Percentiles rank a stretch among this genome's conserved stretches.
These are phyloP conservation scores for Diachasmimorpha longicaudata DNA, from an alignment of 1,140 invertebrate species.

Conservation along the genomic window DNA sequence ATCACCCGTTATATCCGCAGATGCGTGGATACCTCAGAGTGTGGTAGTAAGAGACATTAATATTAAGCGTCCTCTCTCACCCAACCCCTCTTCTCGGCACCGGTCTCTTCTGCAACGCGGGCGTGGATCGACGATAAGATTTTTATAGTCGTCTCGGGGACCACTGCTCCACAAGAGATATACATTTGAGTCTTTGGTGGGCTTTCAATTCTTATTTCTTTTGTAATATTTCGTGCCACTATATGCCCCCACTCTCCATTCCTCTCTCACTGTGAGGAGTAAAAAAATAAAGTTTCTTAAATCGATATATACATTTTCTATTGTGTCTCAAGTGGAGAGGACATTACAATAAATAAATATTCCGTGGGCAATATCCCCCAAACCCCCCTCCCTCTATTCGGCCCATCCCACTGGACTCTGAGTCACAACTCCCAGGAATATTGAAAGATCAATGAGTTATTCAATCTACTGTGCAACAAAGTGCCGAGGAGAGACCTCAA, in stretches of 20 bases:
- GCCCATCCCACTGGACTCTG: background rate
- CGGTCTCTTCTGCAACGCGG: background rate
- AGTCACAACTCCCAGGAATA: constrained; percentile 8
- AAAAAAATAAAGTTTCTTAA: background rate
- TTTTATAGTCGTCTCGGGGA: constrained; percentile 42
- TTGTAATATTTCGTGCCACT: background rate
- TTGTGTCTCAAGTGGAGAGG: constrained; percentile 18
- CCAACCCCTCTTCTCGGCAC: background rate
- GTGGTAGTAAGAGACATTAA: constrained; percentile 46
- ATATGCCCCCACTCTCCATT: background rate
- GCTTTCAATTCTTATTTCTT: constrained; percentile 1
- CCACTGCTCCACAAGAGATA: constrained; percentile 3
- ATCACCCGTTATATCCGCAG: constrained; percentile 40
- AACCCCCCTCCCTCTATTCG: background rate
- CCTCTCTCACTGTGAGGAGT: background rate
- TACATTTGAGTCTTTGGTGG: constrained; percentile 3
- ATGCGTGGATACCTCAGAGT: constrained; percentile 38
- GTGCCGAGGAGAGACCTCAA: background rate
- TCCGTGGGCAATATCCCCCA: constrained; percentile 4
- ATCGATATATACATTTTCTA: constrained; percentile 3
- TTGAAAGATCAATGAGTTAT: constrained; percentile 23
- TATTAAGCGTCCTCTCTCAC: constrained; percentile 41
- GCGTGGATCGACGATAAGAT: constrained; percentile 43
- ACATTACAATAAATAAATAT: constrained; percentile 26
- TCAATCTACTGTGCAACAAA: constrained; percentile 11